phyloP scores from a whole-genome alignment of 92 coral and sea anemone genomes.

The Porites divaricata region DNA sequence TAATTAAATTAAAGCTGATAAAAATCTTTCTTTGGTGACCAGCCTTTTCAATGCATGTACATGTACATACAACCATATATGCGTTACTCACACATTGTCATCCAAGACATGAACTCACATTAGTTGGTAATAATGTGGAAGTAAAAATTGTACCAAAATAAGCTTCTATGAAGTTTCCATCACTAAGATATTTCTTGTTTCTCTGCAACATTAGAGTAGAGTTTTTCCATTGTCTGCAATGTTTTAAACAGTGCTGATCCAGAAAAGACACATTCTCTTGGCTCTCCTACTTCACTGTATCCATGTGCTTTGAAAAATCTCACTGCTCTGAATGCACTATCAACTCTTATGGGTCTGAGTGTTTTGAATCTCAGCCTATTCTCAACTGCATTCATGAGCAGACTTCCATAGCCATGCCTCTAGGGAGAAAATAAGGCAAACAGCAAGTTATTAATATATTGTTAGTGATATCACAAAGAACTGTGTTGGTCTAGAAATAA shows the following conservation, averaged over 20 bases:
- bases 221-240: slow-evolving; percentile 91
- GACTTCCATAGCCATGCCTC: slow-evolving; percentile 84
- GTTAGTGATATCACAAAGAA: too few relatives aligned
- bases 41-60: too few relatives aligned
- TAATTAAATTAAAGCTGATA: too few relatives aligned
- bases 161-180: too few relatives aligned
- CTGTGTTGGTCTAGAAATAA: too few relatives aligned
- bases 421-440: slow-evolving; percentile 18
- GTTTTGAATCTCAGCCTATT: slow-evolving; percentile 56
- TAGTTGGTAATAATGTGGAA: background rate
- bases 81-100: too few relatives aligned
- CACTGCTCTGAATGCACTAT: slow-evolving; percentile 87
- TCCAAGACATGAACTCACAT: background rate
- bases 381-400: slow-evolving; percentile 74
- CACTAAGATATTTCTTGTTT: background rate
- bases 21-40: too few relatives aligned
- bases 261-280: slow-evolving; percentile 72
- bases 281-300: slow-evolving; percentile 76
- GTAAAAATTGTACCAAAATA: background rate
- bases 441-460: background rate
- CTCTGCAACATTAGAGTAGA: background rate
- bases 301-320: slow-evolving; percentile 81
- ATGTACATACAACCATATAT: too few relatives aligned
- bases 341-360: slow-evolving; percentile 81
- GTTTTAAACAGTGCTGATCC: slow-evolving; percentile 81